Base-by-base conservation (phyloP, 2,888 invertebrate species). In the Callimorpha dominula region DNA sequence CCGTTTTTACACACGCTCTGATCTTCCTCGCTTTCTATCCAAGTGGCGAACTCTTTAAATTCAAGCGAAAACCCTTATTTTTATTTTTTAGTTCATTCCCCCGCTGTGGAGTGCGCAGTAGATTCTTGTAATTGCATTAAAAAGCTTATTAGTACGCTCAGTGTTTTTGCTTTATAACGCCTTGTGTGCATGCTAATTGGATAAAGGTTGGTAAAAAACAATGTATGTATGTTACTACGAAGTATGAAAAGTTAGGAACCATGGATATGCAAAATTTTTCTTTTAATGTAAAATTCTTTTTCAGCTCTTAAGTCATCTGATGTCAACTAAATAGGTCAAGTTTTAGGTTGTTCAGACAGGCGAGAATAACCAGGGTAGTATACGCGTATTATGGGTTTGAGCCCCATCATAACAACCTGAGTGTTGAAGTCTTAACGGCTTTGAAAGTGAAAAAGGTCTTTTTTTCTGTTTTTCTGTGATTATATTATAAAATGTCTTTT, bases 121-220 rank as follows among this genome's bases (percentile, higher is more conserved):
- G 81, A 71, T 79, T 81, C 81, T 78, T 85, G 84, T 89, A 90
- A 89, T 89, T 89, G 85, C 85, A 86, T 89, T 86, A 86, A 88
- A 87, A 88, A 85, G 82, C 86, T 85, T 87, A 88, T 88, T 87
- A 86, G 84, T 82, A 80, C 79, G 72, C 80, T 81, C 79, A 80
- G 78, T 84, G 79, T 83, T 85, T 83, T 81, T 78, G 73, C 82
- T 82, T 83, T 78, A 82, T 81, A 81, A 75, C 68, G 78, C 66
- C 49, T 78, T 77, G 54, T 78, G 64, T 80, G 82, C 84, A 83
- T 86, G 83, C 81, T 83, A 86, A 88, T 88, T 82, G 82, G 79
- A 79, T 77, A 80, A 80, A 81, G 68, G 72, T 31, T 75, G 71
- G 74, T 71, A 82, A 31, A 83, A 82, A 82, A 79, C 69, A 73